Conservation (phyloP, 1,140 invertebrate species). For the Procambarus clarkii region DNA sequence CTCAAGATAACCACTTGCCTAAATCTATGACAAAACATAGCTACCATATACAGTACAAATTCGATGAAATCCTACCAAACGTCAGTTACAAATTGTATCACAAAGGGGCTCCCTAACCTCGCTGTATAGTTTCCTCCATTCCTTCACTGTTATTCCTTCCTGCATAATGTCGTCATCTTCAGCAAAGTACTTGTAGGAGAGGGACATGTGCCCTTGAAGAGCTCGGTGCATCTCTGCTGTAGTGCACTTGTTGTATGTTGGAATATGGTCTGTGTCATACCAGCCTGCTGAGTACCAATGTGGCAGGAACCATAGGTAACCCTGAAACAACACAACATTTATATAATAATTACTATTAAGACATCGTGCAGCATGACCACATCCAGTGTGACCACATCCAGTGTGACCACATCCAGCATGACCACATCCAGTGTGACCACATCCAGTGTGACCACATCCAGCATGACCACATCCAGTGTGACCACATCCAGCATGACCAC, state of each 20-base stretch:
- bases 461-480: too few relatives aligned
- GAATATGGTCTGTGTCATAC: conserved; percentile 79
- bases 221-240: conserved; percentile 77
- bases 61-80: not conserved
- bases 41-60: not conserved
- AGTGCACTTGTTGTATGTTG: conserved; percentile 45
- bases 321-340: conserved; percentile 72
- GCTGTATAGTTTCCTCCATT: conserved; percentile 74
- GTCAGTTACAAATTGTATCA: not conserved
- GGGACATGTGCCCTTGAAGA: conserved; percentile 85
- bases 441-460: too few relatives aligned
- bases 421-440: too few relatives aligned
- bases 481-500: too few relatives aligned
- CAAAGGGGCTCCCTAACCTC: not conserved
- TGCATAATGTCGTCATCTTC: conserved; percentile 81
- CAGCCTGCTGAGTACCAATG: conserved; percentile 81
- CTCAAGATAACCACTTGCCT: too few relatives aligned
- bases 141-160: conserved; percentile 77
- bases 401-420: too few relatives aligned
- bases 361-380: not conserved
- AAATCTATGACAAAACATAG: not conserved
- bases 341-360: not conserved
- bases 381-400: too few relatives aligned
- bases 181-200: conserved; percentile 84
- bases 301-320: conserved; percentile 91